Evolutionary conservation across 2,888 invertebrate genomes (phyloP).

Genomic region (Thyatira batis): DNA sequence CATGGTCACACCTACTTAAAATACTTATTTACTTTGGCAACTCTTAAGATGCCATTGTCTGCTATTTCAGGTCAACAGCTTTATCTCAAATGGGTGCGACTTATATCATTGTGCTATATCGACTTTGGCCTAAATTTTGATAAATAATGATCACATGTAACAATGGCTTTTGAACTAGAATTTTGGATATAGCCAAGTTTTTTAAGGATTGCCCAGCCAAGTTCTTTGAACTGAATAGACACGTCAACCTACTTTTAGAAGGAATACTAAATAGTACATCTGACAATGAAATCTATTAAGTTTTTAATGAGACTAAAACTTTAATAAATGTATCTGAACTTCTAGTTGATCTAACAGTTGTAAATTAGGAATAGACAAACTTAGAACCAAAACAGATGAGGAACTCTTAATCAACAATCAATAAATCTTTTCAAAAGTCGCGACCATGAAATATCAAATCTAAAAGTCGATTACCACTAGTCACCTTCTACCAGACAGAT

Average conservation of each 20-base stretch:
- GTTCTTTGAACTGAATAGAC: background rate
- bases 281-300: too few species aligned
- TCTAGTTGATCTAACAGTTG: too few species aligned
- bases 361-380: too few species aligned
- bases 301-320: too few species aligned
- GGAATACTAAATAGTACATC: too few species aligned
- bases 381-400: too few species aligned
- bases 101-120: background rate
- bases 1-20: too few species aligned
- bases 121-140: background rate
- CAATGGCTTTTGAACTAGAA: background rate
- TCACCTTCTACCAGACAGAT: background rate
- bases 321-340: too few species aligned
- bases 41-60: background rate
- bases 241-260: background rate
- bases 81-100: constrained; percentile 6
- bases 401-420: too few species aligned
- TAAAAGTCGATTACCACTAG: background rate
- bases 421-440: too few species aligned
- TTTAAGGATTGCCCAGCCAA: background rate
- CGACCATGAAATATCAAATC: background rate
- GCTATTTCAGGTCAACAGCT: constrained; percentile 6
- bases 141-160: background rate
- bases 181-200: background rate
- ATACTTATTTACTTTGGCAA: background rate